Base-by-base conservation (phyloP, 2,888 invertebrate genomes). In the Celastrina argiolus region DNA sequence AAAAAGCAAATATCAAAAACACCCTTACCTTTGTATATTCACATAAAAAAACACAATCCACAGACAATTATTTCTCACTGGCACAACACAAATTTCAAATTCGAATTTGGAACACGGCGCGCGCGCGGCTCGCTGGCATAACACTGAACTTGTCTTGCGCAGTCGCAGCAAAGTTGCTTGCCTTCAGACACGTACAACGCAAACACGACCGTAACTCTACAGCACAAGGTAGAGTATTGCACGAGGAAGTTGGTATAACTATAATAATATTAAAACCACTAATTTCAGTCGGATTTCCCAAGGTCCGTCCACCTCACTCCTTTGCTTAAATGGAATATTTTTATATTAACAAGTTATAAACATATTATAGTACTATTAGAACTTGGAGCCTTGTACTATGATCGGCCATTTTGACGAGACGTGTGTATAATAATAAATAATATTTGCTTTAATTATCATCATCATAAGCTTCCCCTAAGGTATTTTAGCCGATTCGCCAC, bases 61-160 rank as follows among this genome's bases (percentile, higher is more conserved):
- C 72, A 67, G 77, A 78, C 76, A 70, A 67, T 18, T 18, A 12
- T 36, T 36, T 12, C 10, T 12, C 58, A 58, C 58, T 31, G 16
- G 16, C 74, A 75, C 81, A 78, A 66, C 75, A 74, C 74, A 69
- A 73, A 72, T 73, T 77, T 76, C 22, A 69, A 75, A 73, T 74
- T 68, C 71, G 67, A 72, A 73, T 70, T 70, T 69, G 67, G 42
- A 69, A 66, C 36, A 65, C 75, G 81, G 83, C 80, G 76, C 81
- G 73, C 74, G 69, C 71, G 61, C 67, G 76, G 79, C 79, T 77
- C 75, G 81, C 74, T 80, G 74, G 70, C 72, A 72, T 85, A 86
- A 82, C 86, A 87, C 87, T 87, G 87, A 87, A 87, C 87, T 87
- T 87, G 79, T 76, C 76, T 75, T 73, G 83, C 81, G 84, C 77